A percentile compares a stretch with the other conserved stretches of the same genome.
These are phyloP conservation scores for Scaptodrosophila lebanonensis DNA, from an alignment of 1,140 invertebrate species.

Conservation along the genomic window DNA sequence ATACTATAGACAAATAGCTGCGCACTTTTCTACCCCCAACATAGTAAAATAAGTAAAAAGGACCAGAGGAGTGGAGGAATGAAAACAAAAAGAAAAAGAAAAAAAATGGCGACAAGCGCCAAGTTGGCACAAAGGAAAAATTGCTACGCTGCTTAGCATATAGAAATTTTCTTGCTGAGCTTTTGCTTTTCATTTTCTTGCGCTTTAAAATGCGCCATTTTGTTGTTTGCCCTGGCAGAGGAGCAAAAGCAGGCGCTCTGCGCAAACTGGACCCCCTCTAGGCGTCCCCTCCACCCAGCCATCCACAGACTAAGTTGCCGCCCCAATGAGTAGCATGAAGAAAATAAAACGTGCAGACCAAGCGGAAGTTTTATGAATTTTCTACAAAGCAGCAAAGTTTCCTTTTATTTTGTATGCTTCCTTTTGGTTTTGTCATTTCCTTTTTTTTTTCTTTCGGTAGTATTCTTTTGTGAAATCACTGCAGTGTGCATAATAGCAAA, in stretches of 20 bases:
- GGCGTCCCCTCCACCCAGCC: constrained; percentile 23
- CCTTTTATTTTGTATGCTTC: constrained; percentile 21
- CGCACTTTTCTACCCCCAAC: neutral
- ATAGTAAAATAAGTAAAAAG: too few relatives aligned
- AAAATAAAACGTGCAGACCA: constrained; percentile 21
- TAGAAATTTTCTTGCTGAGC: constrained; percentile 24
- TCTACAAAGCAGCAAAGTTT: constrained; percentile 68
- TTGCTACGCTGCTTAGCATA: constrained; percentile 41
- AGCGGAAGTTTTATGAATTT: constrained; percentile 75
- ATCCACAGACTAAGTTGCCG: neutral
- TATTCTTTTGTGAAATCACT: constrained; percentile 61
- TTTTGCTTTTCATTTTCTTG: constrained; percentile 15
- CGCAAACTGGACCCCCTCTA: constrained; percentile 23
- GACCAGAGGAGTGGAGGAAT: neutral
- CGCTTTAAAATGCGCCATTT: constrained; percentile 74
- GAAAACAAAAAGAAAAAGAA: neutral
- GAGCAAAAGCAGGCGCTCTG: constrained; percentile 18
- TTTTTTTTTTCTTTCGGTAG: constrained; percentile 9
- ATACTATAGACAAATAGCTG: constrained; percentile 2
- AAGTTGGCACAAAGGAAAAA: constrained; percentile 31
- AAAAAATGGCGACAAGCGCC: constrained; percentile 39
- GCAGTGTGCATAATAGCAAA: constrained; percentile 63
- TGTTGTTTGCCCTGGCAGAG: constrained; percentile 58
- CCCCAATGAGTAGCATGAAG: constrained; percentile 3
- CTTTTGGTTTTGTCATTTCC: constrained; percentile 30